These are phyloP conservation scores for Aplocera efformata DNA, from an alignment of 2,888 invertebrate species.

Conservation along the genomic window DNA sequence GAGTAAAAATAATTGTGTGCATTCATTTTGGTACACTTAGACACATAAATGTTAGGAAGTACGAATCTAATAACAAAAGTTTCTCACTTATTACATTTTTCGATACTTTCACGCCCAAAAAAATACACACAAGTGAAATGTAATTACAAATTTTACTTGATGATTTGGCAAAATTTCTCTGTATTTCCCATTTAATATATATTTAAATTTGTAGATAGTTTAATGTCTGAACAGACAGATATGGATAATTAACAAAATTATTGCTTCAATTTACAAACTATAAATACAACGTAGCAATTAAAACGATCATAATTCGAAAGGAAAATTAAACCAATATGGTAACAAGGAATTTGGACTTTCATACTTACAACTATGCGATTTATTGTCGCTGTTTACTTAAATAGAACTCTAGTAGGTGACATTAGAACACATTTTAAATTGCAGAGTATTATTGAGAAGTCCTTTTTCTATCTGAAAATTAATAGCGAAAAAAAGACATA, in stretches of 20 bases:
- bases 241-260: slow-evolving; percentile 10
- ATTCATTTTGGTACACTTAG: no score
- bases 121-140: no score
- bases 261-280: slow-evolving; percentile 12
- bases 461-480: slow-evolving; percentile 8
- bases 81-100: no score
- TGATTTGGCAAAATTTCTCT: no score
- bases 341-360: slow-evolving; percentile 39
- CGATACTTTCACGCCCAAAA: no score
- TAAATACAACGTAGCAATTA: slow-evolving; percentile 8
- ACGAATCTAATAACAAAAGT: no score
- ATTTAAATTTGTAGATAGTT: background rate
- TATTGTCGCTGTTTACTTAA: slow-evolving; percentile 39
- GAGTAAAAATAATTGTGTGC: no score
- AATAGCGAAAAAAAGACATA: no score
- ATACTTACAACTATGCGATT: slow-evolving; percentile 35
- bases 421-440: slow-evolving; percentile 7
- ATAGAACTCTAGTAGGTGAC: slow-evolving; percentile 18
- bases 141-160: no score
- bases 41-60: no score
- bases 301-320: slow-evolving; percentile 11
- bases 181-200: no score
- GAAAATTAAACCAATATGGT: slow-evolving; percentile 37
- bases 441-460: slow-evolving; percentile 2
- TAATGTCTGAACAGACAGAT: slow-evolving; percentile 12